Conservation (phyloP, 2,888 invertebrate species). For the Scaptomyza parva region DNA sequence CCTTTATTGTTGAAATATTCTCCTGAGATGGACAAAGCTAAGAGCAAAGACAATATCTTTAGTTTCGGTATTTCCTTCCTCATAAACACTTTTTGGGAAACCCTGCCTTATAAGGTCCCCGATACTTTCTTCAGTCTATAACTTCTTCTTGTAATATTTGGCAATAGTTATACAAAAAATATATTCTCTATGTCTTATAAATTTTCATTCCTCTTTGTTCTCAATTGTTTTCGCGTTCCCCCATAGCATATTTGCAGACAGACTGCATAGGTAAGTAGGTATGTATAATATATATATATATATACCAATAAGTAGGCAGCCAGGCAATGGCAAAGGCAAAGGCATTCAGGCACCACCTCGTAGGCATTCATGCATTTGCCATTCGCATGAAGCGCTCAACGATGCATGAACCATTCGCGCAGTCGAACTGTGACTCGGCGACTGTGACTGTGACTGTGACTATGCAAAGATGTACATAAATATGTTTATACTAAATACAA, state of each 20-base stretch:
- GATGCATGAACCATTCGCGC: slow-evolving; percentile 55
- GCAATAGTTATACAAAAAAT: too few species aligned
- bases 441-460: slow-evolving; percentile 28
- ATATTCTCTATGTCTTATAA: too few species aligned
- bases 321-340: slow-evolving; percentile 28
- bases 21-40: too few species aligned
- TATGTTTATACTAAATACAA: background rate
- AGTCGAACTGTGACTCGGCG: slow-evolving; percentile 44
- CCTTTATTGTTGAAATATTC: too few species aligned
- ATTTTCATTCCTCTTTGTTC: slow-evolving; percentile 17
- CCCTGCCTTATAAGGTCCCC: too few species aligned
- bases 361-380: slow-evolving; percentile 45
- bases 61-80: too few species aligned
- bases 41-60: too few species aligned
- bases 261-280: slow-evolving; percentile 14
- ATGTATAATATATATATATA: too few species aligned
- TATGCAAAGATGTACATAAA: background rate
- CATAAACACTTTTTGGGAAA: too few species aligned
- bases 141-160: too few species aligned
- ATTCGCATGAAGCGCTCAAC: slow-evolving; percentile 65
- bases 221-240: slow-evolving; percentile 12
- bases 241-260: slow-evolving; percentile 18
- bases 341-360: background rate
- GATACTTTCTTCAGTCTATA: too few species aligned
- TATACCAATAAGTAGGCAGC: background rate